Percentiles rank a stretch among this genome's conserved stretches.
These are phyloP conservation scores for Drosophila helvetica DNA, from an alignment of 2,888 invertebrate genomes.

Conservation along the genomic window DNA sequence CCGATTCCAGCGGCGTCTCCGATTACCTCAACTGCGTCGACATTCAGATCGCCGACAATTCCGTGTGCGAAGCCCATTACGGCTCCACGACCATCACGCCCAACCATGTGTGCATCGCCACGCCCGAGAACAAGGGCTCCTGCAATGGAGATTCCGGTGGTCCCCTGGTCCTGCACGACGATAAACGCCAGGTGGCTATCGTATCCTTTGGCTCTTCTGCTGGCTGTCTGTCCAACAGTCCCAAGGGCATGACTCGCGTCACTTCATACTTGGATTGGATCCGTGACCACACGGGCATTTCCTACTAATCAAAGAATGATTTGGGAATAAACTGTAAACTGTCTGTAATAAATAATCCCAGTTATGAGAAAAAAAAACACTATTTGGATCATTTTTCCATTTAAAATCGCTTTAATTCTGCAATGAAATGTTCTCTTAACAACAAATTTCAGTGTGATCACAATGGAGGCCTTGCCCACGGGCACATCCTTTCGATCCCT, in stretches of 20 bases:
- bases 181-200: constrained; percentile 56
- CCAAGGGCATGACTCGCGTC: constrained; percentile 65
- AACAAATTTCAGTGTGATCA: constrained; percentile 51
- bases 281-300: constrained; percentile 50
- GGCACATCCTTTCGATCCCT: too few relatives aligned
- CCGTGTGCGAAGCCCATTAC: constrained; percentile 74
- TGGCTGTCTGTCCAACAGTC: constrained; percentile 58
- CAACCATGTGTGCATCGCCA: constrained; percentile 66
- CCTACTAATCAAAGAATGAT: constrained; percentile 29
- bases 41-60: constrained; percentile 64
- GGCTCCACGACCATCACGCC: constrained; percentile 30
- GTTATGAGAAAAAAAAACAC: too few relatives aligned
- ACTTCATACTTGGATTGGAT: constrained; percentile 66
- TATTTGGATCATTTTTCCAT: too few relatives aligned
- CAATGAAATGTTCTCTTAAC: constrained; percentile 16
- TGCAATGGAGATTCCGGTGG: constrained; percentile 80
- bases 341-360: too few relatives aligned
- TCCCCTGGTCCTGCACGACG: constrained; percentile 62
- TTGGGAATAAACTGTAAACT: too few relatives aligned
- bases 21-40: constrained; percentile 77
- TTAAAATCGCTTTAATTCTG: background rate
- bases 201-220: constrained; percentile 57
- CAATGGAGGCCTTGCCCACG: background rate
- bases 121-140: constrained; percentile 58
- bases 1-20: constrained; percentile 47